Base-by-base conservation (phyloP, 2,797 vertebrate genomes). In the Kryptolebias ocellatus region DNA sequence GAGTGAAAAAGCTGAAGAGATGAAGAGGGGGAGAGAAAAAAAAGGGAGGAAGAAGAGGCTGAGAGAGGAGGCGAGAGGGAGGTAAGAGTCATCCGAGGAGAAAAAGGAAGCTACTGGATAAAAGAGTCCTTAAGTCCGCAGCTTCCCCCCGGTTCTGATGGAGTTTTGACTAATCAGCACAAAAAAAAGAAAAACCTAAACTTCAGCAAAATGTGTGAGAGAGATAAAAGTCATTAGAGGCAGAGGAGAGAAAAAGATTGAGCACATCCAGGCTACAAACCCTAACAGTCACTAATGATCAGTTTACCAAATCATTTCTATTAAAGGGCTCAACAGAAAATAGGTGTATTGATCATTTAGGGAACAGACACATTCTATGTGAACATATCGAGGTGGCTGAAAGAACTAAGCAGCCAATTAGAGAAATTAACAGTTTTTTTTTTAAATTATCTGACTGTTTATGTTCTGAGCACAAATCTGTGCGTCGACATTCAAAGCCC, bases 161-260 rank as follows among this genome's bases (percentile, higher is more conserved):
- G 27, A 76, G 53, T 80, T 84, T 81, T 51, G 62, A 80, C 57
- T 85, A 61, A 79, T 87, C 81, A 76, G 83, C 78, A 70, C 78
- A 70, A 76, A 66, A 58, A 76, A 83, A 76, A 24, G 20, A 24
- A 24, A 24, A 24, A 24, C 20, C 78, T 7, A 18, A 85, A 79
- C 59, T 70, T 67, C 70, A 76, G 65, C 72, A 79, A 70, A 79
- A 80, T 61, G 55, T 18, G 0, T 28, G 44, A 66, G 49, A 73
- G 63, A 50, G 67, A 77, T 75, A 60, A 74, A 81, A 79, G 37
- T 72, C 44, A 72, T 44, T 65, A 76, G 57, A 47, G 69, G 55
- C 4, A n/a, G 20, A 54, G 59, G 18, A 53, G 46, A 44, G 46
- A 39, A 46, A 44, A 42, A 52, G 20, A 62, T 18, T 7, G n/a